Conservation (phyloP, 2,888 invertebrate genomes). For the Chloroclystis v-ata region DNA sequence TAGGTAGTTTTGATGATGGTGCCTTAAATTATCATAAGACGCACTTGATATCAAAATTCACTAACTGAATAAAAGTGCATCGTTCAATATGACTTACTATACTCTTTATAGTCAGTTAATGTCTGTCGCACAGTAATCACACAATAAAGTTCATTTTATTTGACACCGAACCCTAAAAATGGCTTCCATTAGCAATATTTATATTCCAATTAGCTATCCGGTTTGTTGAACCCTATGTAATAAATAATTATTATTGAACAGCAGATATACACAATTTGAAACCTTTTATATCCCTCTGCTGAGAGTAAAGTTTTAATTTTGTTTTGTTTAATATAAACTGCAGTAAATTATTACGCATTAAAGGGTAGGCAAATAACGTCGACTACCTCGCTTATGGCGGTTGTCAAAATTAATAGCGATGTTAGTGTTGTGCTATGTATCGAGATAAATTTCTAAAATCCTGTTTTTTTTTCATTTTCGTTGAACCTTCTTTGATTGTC, state of each 20-base stretch:
- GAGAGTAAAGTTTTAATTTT: slow-evolving; percentile 69
- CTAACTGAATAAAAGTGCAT: too few species aligned
- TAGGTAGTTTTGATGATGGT: too few species aligned
- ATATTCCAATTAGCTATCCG: background rate
- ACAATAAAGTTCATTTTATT: too few species aligned
- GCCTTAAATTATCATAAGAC: too few species aligned
- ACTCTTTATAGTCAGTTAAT: too few species aligned
- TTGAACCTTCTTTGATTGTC: too few species aligned
- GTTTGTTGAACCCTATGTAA: slow-evolving; percentile 2
- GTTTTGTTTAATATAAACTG: slow-evolving; percentile 74
- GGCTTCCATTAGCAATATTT: background rate
- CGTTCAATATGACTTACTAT: too few species aligned
- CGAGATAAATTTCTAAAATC: slow-evolving; percentile 19
- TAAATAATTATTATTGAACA: slow-evolving; percentile 10
- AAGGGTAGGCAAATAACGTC: slow-evolving; percentile 73
- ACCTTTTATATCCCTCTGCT: slow-evolving; percentile 36
- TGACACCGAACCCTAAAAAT: background rate
- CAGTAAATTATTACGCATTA: slow-evolving; percentile 75
- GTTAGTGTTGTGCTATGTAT: slow-evolving; percentile 41
- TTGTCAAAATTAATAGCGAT: slow-evolving; percentile 68
- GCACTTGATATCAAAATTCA: too few species aligned
- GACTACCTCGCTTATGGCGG: slow-evolving; percentile 68
- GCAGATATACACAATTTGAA: slow-evolving; percentile 14
- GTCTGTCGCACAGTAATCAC: too few species aligned
- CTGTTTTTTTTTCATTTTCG: too few species aligned